Evolutionary conservation across 2,113 vertebrate genomes (phyloP).

Genomic region (Rattus norvegicus): DNA sequence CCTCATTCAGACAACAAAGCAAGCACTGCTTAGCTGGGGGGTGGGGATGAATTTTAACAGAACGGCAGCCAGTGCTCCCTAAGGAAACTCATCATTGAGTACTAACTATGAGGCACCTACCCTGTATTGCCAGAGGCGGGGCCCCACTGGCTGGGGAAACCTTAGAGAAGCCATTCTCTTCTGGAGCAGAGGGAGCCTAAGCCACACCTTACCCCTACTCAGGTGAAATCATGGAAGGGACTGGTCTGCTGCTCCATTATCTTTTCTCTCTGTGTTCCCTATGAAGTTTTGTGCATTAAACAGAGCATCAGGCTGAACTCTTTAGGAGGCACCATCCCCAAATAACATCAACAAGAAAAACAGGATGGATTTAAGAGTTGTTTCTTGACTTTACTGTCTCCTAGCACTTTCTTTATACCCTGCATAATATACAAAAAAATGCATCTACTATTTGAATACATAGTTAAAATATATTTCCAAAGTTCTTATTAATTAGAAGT

Average conservation of each 20-base stretch:
- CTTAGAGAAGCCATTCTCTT: accelerated
- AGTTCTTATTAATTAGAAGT: background rate
- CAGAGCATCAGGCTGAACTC: background rate
- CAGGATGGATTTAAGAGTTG: background rate
- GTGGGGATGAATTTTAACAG: background rate
- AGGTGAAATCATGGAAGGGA: no score
- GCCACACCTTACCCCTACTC: background rate
- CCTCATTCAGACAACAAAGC: background rate
- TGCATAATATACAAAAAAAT: no score
- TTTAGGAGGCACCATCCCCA: background rate
- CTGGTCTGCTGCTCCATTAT: background rate
- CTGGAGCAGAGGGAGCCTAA: background rate
- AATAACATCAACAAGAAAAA: background rate
- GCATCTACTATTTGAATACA: background rate
- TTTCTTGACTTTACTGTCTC: background rate
- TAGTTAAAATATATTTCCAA: background rate
- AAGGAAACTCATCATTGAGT: no score
- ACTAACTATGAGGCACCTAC: background rate
- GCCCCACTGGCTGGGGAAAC: no score
- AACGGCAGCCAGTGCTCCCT: background rate
- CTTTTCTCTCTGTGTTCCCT: no score
- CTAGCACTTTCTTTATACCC: background rate
- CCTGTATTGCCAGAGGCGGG: background rate
- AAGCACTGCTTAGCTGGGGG: background rate
- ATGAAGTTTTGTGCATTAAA: background rate